Evolutionary conservation across 2,888 invertebrate species (phyloP).

Genomic region (Andrena trimmerana): DNA sequence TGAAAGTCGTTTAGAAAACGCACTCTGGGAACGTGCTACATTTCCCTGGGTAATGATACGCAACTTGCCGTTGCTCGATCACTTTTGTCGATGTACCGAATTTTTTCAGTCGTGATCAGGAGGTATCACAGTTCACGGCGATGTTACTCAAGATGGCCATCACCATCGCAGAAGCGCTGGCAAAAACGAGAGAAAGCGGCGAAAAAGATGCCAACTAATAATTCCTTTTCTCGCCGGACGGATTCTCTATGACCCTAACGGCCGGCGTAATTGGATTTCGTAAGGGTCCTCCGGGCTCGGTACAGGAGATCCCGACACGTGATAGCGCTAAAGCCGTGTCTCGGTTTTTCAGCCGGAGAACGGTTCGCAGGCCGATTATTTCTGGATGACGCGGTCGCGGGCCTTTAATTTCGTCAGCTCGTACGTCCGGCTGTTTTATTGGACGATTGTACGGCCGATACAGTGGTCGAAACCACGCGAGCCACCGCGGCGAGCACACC

Average conservation of each 20-base stretch:
- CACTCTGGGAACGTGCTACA: too few species aligned
- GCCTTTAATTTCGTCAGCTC: constrained; percentile 29
- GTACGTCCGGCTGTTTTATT: constrained; percentile 15
- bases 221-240: not conserved
- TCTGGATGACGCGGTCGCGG: constrained; percentile 38
- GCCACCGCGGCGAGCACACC: not conserved
- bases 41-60: too few species aligned
- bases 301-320: constrained; percentile 33
- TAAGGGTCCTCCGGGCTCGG: constrained; percentile 26
- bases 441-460: constrained; percentile 4
- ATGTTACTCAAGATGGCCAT: not conserved
- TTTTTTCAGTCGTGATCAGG: too few species aligned
- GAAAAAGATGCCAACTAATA: constrained; percentile 3
- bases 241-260: constrained; percentile 52
- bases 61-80: too few species aligned
- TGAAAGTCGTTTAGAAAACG: not conserved
- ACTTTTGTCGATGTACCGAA: too few species aligned
- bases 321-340: constrained; percentile 52
- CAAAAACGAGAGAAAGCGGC: constrained; percentile 28
- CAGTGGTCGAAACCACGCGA: constrained; percentile 8
- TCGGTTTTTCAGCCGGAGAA: constrained; percentile 25
- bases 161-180: not conserved
- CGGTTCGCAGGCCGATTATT: constrained; percentile 43
- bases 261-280: constrained; percentile 59
- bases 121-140: too few species aligned